Base-by-base conservation (phyloP, 2,888 invertebrate species). In the Lepidochitona cinerea region DNA sequence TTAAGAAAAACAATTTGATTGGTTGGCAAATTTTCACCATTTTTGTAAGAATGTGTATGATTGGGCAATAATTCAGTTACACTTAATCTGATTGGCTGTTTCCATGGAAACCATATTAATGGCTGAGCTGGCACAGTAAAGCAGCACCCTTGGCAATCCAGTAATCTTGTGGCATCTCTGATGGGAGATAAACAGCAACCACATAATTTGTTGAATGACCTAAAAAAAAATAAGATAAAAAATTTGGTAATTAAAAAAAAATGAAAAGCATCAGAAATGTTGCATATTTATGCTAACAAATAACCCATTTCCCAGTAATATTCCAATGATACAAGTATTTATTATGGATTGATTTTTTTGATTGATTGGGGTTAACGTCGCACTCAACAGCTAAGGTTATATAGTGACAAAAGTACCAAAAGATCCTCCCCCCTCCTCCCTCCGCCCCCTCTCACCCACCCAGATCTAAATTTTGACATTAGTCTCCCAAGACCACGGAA, bases 121-220 rank as follows among this genome's bases (percentile, higher is more conserved):
- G 95, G 7, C 94, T 93, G 36, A 96, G 93, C 89, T 95, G 95
- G 5, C 96, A 95, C 26, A 97, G 93, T 1, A 97, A 92, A 0
- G 97, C 97, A 0, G 96, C 95, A 76, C 96, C 97, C 84, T 95
- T 95, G 64, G 96, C 93, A 82, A 97, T 96, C 97, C 97, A 97
- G 90, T 94, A 96, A 80, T 94, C 93, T 64, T 95, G 93, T 0
- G 93, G 90, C 79, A 93, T 92, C 26, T 91, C 87, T 0, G 83
- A 95, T 92, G 88, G 89, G 67, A 90, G 83, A 72, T 89, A 85
- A 6, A 89, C 86, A n/a, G 88, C 84, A 5, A 91, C 90, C 14
- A 90, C 90, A 80, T 89, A 91, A 83, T 91, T 91, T 14, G 91
- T 91, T 0, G 91, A 91, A 72, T 89, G 90, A 76, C 91, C 91